These are phyloP conservation scores for Orientallactaga bullata DNA, from an alignment of 2,113 vertebrate genomes.

Conservation along the genomic window DNA sequence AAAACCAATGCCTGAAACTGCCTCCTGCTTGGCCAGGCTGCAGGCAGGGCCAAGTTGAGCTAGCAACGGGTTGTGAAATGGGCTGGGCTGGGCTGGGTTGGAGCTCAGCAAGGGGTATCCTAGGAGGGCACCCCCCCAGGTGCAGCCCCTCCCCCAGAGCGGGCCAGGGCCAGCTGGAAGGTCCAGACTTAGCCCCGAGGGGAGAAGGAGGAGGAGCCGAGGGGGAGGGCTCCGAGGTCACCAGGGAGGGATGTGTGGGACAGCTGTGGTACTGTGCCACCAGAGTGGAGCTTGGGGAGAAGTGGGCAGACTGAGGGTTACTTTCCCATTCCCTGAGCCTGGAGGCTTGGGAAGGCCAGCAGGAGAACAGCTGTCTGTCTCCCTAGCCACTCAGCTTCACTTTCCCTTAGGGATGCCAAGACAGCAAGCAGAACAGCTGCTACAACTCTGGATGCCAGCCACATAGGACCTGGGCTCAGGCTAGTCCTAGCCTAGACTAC, in stretches of 20 bases:
- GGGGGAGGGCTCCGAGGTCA: conserved; percentile 62
- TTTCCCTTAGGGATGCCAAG: conserved; percentile 37
- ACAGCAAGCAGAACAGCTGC: conserved; percentile 35
- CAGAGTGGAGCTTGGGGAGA: background rate
- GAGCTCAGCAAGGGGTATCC: conserved; percentile 18
- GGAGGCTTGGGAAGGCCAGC: background rate
- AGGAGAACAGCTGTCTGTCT: background rate
- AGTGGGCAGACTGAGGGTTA: background rate
- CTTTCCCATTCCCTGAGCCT: background rate
- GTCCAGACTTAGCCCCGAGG: conserved; percentile 56
- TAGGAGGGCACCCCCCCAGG: conserved; percentile 52
- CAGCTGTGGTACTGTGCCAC: conserved; percentile 77
- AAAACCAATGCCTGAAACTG: background rate
- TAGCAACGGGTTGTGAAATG: background rate
- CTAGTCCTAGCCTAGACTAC: conserved; percentile 46
- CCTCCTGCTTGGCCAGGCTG: conserved; percentile 4
- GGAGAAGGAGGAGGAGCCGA: conserved; percentile 59
- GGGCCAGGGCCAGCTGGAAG: conserved; percentile 69
- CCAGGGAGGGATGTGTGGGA: conserved; percentile 54
- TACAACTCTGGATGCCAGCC: background rate
- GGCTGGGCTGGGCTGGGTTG: background rate
- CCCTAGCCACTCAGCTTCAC: background rate
- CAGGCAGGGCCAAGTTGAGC: background rate
- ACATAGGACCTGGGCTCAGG: background rate
- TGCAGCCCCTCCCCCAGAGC: conserved; percentile 67